A percentile compares a stretch with the other conserved stretches of the same genome.
Evolutionary conservation across 2,888 invertebrate genomes (phyloP).

Genomic region (Dysmachus trigonus): DNA sequence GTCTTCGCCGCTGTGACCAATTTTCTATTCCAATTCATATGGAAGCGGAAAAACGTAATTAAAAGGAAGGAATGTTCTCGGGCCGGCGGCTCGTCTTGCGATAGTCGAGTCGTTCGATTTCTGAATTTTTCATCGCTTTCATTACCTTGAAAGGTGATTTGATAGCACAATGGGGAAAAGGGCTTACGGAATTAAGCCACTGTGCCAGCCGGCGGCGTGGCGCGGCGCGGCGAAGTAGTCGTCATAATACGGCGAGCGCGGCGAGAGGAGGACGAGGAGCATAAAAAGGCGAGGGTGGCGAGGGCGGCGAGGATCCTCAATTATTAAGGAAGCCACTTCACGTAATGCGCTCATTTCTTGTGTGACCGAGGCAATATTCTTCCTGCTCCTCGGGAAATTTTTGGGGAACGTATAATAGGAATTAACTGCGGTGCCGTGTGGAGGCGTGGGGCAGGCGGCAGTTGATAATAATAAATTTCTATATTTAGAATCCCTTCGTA

Average conservation of each 20-base stretch:
- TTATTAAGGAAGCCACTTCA: slow-evolving; percentile 23
- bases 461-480: slow-evolving; percentile 12
- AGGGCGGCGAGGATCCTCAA: background rate
- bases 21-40: slow-evolving; percentile 32
- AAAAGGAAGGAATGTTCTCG: slow-evolving; percentile 20
- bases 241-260: background rate
- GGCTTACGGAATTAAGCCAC: slow-evolving; percentile 32
- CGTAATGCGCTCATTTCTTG: slow-evolving; percentile 14
- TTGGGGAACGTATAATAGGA: slow-evolving; percentile 2
- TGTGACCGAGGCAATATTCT: slow-evolving; percentile 10
- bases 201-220: background rate
- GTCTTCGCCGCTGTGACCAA: slow-evolving; percentile 17
- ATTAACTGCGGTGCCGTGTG: background rate
- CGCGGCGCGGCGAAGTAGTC: background rate
- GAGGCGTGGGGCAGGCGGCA: background rate
- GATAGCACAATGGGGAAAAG: slow-evolving; percentile 35
- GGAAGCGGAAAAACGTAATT: slow-evolving; percentile 36
- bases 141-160: slow-evolving; percentile 36
- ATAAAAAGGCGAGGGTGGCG: background rate
- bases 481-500: background rate
- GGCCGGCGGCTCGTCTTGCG: slow-evolving; percentile 2
- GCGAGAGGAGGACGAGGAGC: background rate
- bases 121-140: slow-evolving; percentile 41
- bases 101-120: slow-evolving; percentile 28
- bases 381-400: background rate